Percentiles rank a stretch among this genome's conserved stretches.
phyloP scores from a whole-genome alignment of 2,113 vertebrate genomes.

The Entomyzon cyanotis region DNA sequence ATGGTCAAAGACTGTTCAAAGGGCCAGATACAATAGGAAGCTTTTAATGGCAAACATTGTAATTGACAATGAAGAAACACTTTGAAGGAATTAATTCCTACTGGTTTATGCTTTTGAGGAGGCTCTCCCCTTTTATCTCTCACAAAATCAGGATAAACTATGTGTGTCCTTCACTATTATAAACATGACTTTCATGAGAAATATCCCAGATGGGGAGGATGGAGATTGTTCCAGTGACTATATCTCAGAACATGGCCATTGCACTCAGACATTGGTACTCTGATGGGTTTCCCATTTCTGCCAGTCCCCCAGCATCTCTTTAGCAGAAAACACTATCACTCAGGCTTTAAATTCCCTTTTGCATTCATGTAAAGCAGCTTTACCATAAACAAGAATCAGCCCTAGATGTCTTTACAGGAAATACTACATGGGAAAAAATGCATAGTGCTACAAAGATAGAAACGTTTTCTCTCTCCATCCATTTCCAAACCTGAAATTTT shows the following conservation, averaged over 20 bases:
- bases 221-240: rapidly evolving
- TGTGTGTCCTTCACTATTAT: background rate
- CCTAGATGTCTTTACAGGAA: constrained; percentile 26
- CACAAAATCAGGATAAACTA: background rate
- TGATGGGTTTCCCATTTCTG: background rate
- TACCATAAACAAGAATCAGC: background rate
- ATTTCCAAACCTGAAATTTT: constrained; percentile 64
- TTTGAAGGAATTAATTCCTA: background rate
- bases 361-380: background rate
- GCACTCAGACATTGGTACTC: background rate
- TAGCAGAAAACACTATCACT: background rate
- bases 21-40: background rate
- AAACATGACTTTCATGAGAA: background rate
- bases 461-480: background rate
- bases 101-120: background rate
- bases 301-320: background rate
- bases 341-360: background rate
- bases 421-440: background rate
- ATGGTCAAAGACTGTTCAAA: background rate
- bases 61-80: background rate
- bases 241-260: background rate
- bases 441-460: constrained; percentile 47
- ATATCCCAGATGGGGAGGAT: background rate
- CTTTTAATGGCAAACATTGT: background rate
- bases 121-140: background rate